These are phyloP conservation scores for Pterocles orientalis DNA, from an alignment of 2,113 vertebrate genomes.

Conservation along the genomic window DNA sequence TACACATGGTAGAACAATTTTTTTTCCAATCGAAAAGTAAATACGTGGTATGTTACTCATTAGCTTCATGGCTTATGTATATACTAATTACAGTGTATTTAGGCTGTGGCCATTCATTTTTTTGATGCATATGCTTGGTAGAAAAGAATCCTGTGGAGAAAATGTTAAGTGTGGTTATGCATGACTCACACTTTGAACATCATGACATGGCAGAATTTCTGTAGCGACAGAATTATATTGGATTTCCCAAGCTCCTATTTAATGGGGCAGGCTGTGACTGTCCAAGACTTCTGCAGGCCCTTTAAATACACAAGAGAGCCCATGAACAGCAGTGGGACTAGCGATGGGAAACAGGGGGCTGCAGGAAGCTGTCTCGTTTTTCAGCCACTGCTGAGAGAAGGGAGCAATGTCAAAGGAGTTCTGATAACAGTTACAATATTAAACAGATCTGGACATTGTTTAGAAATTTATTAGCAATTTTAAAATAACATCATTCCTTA, in stretches of 20 bases:
- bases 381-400: neutral
- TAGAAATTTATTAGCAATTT: slow-evolving; percentile 99
- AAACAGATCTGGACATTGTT: slow-evolving; percentile 74
- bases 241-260: neutral
- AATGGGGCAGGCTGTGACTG: neutral
- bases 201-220: neutral
- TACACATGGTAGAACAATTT: neutral
- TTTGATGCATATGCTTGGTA: neutral
- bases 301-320: neutral
- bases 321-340: rapidly evolving
- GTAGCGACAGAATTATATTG: neutral
- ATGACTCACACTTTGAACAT: neutral
- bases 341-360: neutral
- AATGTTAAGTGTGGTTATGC: neutral
- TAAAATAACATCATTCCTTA: slow-evolving; percentile 99
- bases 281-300: neutral
- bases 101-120: neutral
- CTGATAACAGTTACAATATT: slow-evolving; percentile 80
- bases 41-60: neutral
- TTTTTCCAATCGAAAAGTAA: neutral
- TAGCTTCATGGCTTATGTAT: neutral
- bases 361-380: neutral
- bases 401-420: slow-evolving; percentile 31
- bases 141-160: neutral
- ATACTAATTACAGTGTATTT: neutral